Base-by-base conservation (phyloP, 2,113 vertebrate species). In the Coryphaenoides rupestris region DNA sequence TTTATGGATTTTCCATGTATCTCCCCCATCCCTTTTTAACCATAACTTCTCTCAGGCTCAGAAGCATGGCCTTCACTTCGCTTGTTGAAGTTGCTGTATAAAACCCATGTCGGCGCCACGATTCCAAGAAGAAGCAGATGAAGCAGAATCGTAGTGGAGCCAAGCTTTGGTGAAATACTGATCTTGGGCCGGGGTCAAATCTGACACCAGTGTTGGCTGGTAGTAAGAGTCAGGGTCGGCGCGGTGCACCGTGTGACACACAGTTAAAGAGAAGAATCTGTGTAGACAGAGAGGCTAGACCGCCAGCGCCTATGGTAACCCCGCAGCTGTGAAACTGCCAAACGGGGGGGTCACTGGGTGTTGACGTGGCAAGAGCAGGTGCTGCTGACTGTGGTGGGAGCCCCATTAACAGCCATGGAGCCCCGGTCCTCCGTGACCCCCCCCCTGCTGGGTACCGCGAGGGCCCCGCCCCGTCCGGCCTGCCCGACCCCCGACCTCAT, bases 361-460 rank as follows among this genome's bases (percentile, higher is more conserved):
- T 83, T 87, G 86, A 88, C 79, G 85, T 83, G 78, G 77, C 75
- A 63, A 19, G 71, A 86, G 82, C 87, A 88, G 83, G 84, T 88
- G 86, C 77, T 78, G 83, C 81, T 58, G 79, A 78, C 74, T 77
- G n/a, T n/a, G 33, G 57, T 76, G 75, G 66, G 81, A 83, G 70
- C 75, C 70, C 62, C 78, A 80, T 84, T 85, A 84, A 86, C 66
- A 84, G 75, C 1, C 15, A 33, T 69, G 79, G 80, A 88, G 83
- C 77, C 33, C n/a, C 84, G 62, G 78, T 77, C 73, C 67, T 69
- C 60, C 16, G 7, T 75, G 83, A 78, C 79, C 77, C 73, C 67
- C 79, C 77, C 73, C 67, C 23, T 53, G 49, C 66, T 69, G 71
- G 57, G 1, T 40, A 40, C 33, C 33, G 33, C 13, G 33, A 40